These are phyloP conservation scores for Eupithecia dodoneata DNA, from an alignment of 2,888 invertebrate species.

Conservation along the genomic window DNA sequence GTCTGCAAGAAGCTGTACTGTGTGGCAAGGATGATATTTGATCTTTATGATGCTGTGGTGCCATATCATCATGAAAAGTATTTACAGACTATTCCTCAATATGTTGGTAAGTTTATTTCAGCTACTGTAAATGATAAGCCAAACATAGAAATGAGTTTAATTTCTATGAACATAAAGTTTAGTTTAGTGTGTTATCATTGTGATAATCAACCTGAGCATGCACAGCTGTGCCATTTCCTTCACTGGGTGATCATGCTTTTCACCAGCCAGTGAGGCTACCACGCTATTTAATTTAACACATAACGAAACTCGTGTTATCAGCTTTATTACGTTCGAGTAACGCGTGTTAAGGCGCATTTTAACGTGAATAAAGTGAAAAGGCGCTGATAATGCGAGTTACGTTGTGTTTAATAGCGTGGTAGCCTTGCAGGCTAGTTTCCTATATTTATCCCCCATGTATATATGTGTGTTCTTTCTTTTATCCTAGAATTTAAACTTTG, in stretches of 20 bases:
- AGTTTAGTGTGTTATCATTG: neutral
- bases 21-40: conserved; percentile 89
- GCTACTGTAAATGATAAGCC: neutral
- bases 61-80: conserved; percentile 91
- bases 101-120: conserved; percentile 85
- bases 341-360: no score
- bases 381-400: no score
- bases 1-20: conserved; percentile 87
- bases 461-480: neutral
- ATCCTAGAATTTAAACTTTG: neutral
- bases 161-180: neutral
- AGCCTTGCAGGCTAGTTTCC: no score
- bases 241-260: neutral
- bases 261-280: no score
- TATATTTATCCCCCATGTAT: neutral
- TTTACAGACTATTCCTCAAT: conserved; percentile 93
- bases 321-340: no score
- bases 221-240: neutral
- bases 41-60: conserved; percentile 90
- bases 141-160: neutral
- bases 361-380: no score
- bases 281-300: no score
- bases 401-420: no score
- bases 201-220: neutral
- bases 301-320: no score